phyloP scores from a whole-genome alignment of 2,888 invertebrate species.

The Fragum whitleyi region DNA sequence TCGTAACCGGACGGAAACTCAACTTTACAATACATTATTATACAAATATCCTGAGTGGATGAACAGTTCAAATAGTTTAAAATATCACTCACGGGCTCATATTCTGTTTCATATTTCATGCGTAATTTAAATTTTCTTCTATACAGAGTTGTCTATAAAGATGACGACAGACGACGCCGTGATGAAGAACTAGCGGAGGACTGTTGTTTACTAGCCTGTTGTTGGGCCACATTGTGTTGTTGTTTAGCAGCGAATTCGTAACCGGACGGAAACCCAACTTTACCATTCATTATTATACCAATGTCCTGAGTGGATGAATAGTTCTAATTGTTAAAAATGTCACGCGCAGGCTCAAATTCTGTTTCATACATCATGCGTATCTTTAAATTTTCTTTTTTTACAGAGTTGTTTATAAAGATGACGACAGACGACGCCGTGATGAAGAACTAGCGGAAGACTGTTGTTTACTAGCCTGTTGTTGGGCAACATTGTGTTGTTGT shows the following conservation, averaged over 20 bases:
- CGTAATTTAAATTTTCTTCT: neutral
- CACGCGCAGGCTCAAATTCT: too few relatives aligned
- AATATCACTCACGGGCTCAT: too few relatives aligned
- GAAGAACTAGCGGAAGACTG: slow-evolving; percentile 72
- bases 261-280: neutral
- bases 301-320: too few relatives aligned
- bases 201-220: slow-evolving; percentile 73
- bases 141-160: slow-evolving; percentile 53
- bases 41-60: too few relatives aligned
- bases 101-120: neutral
- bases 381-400: neutral
- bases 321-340: too few relatives aligned
- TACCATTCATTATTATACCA: too few relatives aligned
- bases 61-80: too few relatives aligned
- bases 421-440: slow-evolving; percentile 53
- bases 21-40: too few relatives aligned
- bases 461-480: slow-evolving; percentile 72
- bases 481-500: slow-evolving; percentile 73
- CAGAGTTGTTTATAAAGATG: slow-evolving; percentile 52
- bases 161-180: slow-evolving; percentile 39
- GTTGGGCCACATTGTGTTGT: slow-evolving; percentile 72
- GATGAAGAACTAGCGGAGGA: slow-evolving; percentile 71
- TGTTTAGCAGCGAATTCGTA: slow-evolving; percentile 53
- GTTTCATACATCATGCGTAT: neutral
- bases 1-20: neutral